Percentiles rank a stretch among this genome's conserved stretches.
Conservation (phyloP, 2,797 vertebrate genomes). For the Myotis pilosus region DNA sequence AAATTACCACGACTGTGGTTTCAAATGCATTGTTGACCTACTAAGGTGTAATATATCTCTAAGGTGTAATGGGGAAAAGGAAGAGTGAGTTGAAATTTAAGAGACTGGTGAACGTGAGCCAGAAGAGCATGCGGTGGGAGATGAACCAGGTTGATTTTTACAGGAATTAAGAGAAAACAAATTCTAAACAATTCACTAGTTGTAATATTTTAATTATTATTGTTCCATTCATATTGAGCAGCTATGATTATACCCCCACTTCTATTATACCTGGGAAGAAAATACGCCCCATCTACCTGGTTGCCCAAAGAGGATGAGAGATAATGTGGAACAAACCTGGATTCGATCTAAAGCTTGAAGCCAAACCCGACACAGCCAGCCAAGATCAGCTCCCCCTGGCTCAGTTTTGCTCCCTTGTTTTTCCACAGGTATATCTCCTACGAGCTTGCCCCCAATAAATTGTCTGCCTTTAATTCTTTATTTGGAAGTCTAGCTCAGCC, state of each 20-base stretch:
- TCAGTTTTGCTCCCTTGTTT: not conserved
- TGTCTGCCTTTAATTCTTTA: not conserved
- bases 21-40: not conserved
- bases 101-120: not conserved
- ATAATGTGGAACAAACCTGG: not conserved
- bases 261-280: not conserved
- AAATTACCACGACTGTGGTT: not conserved
- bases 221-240: too few species aligned
- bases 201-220: not conserved
- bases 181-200: not conserved
- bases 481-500: not conserved
- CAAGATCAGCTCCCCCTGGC: not conserved
- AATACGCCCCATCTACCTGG: not conserved
- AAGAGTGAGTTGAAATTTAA: not conserved
- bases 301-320: not conserved
- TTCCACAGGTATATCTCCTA: not conserved
- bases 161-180: not conserved
- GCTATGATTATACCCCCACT: not conserved
- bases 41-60: not conserved
- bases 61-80: not conserved
- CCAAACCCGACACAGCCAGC: not conserved
- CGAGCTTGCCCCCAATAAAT: fast-evolving
- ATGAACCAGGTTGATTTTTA: not conserved
- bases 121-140: not conserved
- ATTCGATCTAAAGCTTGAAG: not conserved